Evolutionary conservation across 2,888 invertebrate genomes (phyloP).

Genomic region (Parelbella ahira): DNA sequence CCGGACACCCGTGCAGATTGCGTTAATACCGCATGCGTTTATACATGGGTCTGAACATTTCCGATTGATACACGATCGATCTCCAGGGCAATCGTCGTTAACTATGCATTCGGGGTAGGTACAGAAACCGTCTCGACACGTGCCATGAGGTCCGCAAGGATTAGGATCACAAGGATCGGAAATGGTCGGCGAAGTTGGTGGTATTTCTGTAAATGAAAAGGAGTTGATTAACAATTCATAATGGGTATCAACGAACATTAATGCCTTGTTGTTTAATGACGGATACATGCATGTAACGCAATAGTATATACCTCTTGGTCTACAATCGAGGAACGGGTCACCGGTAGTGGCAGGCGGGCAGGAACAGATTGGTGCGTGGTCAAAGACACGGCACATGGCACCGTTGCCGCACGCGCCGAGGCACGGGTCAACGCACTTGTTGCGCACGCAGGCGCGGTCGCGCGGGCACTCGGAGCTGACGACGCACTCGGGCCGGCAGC

Average conservation of each 20-base stretch:
- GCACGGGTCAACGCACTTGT: slow-evolving; percentile 91
- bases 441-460: slow-evolving; percentile 87
- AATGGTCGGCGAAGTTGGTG: slow-evolving; percentile 41
- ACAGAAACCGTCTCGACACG: slow-evolving; percentile 83
- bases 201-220: slow-evolving; percentile 42
- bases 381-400: slow-evolving; percentile 84
- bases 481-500: slow-evolving; percentile 91
- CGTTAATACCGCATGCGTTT: slow-evolving; percentile 91
- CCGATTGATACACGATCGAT: slow-evolving; percentile 89
- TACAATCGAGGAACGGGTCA: slow-evolving; percentile 89
- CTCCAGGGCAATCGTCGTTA: slow-evolving; percentile 91
- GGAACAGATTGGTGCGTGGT: slow-evolving; percentile 85
- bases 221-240: too few relatives aligned
- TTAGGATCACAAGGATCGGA: slow-evolving; percentile 85
- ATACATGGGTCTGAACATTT: slow-evolving; percentile 92
- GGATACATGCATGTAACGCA: not conserved
- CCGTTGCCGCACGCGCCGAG: slow-evolving; percentile 89
- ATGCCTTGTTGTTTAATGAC: too few relatives aligned
- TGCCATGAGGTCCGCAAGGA: slow-evolving; percentile 86
- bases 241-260: too few relatives aligned
- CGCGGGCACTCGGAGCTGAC: slow-evolving; percentile 90
- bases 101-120: slow-evolving; percentile 92
- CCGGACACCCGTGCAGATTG: slow-evolving; percentile 86
- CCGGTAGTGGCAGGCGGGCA: slow-evolving; percentile 87
- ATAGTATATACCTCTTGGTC: slow-evolving; percentile 42